Evolutionary conservation across 2,888 invertebrate genomes (phyloP), one percentile per base, ranked within the genome.

Genomic region (Agonopterix arenella): DNA sequence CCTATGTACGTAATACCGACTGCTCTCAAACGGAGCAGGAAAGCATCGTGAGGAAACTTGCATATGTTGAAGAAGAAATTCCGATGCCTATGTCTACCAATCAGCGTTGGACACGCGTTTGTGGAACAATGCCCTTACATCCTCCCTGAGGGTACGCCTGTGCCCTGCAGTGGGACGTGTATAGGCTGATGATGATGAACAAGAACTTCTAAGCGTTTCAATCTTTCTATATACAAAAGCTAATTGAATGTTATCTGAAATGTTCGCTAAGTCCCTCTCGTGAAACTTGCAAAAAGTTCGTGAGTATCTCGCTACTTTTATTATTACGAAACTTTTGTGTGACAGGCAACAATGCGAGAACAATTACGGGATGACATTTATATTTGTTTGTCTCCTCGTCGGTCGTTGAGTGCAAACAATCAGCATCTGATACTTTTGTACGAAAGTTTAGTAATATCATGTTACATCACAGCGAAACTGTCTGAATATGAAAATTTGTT

Each of bases 201-300:
- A n/a, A n/a, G n/a, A 28, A 28, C 28, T 28, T 53, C 43, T 51
- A 58, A 56, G 51, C 54, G 53, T 58, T 62, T 55, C 52, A 58
- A 64, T 68, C 56, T 61, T 63, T 60, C 58, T 57, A 49, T 48
- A 48, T 54, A 59, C 57, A 67, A 73, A 76, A 77, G 64, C 68
- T 77, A 77, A 78, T 80, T 78, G 70, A 76, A 76, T 76, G 70
- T 69, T 77, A 74, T 74, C 72, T 71, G 60, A 73, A 78, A 71
- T 64, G 70, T 68, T 68, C 64, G 60, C 64, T 59, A 60, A 61
- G 60, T 69, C 28, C 28, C 7, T 28, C 59, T 58, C 52, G 57
- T 64, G 61, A 62, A 64, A 68, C 63, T 64, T 60, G 63, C 59
- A 65, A 69, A 68, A 76, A 68, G 47, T 70, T 77, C 52, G 58